Conservation (phyloP, 2,113 vertebrate genomes). For the Struthidea cinerea region DNA sequence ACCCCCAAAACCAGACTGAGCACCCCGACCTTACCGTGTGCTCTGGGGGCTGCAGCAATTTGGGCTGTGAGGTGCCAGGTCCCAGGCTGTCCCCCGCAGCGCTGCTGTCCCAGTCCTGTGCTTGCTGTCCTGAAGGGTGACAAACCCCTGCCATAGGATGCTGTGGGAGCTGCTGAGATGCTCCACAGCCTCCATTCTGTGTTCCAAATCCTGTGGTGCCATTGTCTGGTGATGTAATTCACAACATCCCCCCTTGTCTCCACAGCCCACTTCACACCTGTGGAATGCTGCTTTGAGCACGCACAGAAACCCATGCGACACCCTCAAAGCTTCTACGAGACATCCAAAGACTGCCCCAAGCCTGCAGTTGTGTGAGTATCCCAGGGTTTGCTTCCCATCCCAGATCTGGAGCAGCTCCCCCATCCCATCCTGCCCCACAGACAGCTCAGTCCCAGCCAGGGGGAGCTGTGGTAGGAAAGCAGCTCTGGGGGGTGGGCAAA, state of each 20-base stretch:
- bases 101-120: neutral
- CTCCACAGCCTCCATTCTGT: neutral
- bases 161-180: neutral
- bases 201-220: rapidly evolving
- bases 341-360: neutral
- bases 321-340: neutral
- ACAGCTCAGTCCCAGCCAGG: neutral
- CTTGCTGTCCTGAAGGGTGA: neutral
- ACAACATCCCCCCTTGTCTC: neutral
- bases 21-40: rapidly evolving
- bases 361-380: conserved; percentile 19
- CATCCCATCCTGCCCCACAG: neutral
- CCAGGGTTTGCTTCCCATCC: neutral
- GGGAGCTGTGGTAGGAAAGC: neutral
- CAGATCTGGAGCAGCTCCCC: neutral
- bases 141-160: rapidly evolving
- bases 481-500: neutral
- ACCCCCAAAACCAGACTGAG: neutral
- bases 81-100: neutral
- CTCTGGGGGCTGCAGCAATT: neutral
- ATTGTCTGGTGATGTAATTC: rapidly evolving
- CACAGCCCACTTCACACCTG: neutral
- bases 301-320: neutral
- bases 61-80: rapidly evolving
- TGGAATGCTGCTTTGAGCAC: neutral